phyloP scores from a whole-genome alignment of 53 echinoderm and acorn worm species.

The Hippasteria phrygiana region DNA sequence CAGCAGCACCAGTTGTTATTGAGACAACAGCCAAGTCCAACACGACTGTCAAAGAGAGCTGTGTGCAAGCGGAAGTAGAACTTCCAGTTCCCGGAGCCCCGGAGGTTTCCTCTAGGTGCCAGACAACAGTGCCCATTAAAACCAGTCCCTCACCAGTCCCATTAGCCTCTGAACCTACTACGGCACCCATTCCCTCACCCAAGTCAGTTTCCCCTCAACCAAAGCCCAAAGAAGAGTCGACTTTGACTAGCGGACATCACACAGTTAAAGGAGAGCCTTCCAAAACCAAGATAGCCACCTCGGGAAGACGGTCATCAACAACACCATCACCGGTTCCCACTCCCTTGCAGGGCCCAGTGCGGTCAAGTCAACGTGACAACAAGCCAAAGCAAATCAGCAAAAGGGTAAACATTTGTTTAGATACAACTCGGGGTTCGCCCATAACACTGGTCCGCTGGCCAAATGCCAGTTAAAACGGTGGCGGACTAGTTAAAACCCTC shows the following conservation, averaged over 20 bases:
- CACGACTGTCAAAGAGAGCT: not conserved
- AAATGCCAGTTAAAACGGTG: too few relatives aligned
- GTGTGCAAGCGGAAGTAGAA: not conserved
- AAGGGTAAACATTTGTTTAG: slow-evolving; percentile 13
- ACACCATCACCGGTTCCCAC: slow-evolving; percentile 13
- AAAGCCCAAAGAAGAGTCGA: not conserved
- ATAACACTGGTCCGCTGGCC: too few relatives aligned
- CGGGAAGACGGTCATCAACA: not conserved
- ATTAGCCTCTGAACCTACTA: not conserved
- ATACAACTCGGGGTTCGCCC: too few relatives aligned
- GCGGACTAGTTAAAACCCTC: too few relatives aligned
- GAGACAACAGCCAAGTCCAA: not conserved
- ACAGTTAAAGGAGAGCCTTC: not conserved
- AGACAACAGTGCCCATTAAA: too few relatives aligned
- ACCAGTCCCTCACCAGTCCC: not conserved
- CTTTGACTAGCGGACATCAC: not conserved
- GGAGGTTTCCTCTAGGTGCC: not conserved
- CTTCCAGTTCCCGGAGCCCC: not conserved
- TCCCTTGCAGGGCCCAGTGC: not conserved
- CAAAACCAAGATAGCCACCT: not conserved
- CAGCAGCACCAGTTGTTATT: not conserved
- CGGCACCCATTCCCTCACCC: not conserved
- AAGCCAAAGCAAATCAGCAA: slow-evolving; percentile 48
- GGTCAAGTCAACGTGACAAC: not conserved
- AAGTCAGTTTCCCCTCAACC: not conserved